A percentile compares a stretch with the other conserved stretches of the same genome.
Evolutionary conservation across 2,797 vertebrate species (phyloP).

Genomic region (Mastacembelus armatus): DNA sequence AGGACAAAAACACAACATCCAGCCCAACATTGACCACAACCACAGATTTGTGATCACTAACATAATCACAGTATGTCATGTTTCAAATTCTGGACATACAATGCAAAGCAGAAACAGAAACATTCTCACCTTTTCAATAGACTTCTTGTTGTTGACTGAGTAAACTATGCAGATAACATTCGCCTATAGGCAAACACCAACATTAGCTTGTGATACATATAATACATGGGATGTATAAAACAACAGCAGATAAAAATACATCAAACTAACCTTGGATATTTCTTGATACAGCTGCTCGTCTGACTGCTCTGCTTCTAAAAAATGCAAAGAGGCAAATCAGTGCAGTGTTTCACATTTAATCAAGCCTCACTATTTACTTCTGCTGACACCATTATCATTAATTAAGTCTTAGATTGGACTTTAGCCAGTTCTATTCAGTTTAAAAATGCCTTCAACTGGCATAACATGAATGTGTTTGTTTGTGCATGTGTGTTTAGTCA

Average conservation of each 20-base stretch:
- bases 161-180: constrained; percentile 89
- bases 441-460: background rate
- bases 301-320: constrained; percentile 93
- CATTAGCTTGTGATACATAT: background rate
- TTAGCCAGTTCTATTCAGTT: background rate
- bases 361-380: background rate
- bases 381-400: background rate
- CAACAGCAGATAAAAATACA: constrained; percentile 3
- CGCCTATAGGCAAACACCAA: constrained; percentile 70
- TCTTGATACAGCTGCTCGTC: constrained; percentile 96
- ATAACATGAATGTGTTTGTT: background rate
- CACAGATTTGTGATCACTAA: background rate
- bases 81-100: background rate
- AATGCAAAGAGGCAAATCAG: constrained; percentile 22
- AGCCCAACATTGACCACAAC: constrained; percentile 6
- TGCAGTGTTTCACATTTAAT: background rate
- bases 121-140: constrained; percentile 85
- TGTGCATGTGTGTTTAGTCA: background rate
- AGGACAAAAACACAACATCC: constrained; percentile 37
- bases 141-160: constrained; percentile 88
- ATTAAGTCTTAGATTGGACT: background rate
- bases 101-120: background rate
- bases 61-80: background rate
- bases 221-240: background rate
- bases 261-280: constrained; percentile 91